Base-by-base conservation (phyloP, 2,888 invertebrate genomes). In the Hemaris fuciformis region DNA sequence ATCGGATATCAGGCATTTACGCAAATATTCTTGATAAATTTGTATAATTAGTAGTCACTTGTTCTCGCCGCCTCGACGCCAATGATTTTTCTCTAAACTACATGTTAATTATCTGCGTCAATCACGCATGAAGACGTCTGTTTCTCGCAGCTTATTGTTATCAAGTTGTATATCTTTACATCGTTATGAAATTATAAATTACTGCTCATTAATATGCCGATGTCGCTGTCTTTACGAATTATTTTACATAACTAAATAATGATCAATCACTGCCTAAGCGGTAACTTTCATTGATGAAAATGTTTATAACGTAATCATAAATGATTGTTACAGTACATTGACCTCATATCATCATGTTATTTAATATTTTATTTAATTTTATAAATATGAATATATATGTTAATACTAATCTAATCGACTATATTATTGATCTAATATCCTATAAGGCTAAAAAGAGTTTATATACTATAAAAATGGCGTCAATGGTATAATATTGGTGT, bases 21-120 rank as follows among this genome's bases (percentile, higher is more conserved):
- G 15, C 15, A n/a, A 7, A 18, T 27, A 27, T 1, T 53, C 8
- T 18, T 31, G 6, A 10, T 1, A 31, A 31, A 18, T 48, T 8
- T 1, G 27, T 53, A 18, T 31, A 53, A 53, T 53, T 59, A 45
- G 59, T 15, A 43, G 23, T 31, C 13, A 57, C 46, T 38, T 15
- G 34, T 56, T 41, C 57, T 61, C 59, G 56, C 59, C 22, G 38
- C 20, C 10, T 18, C 20, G 41, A 57, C 23, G 13, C 22, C 22
- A 23, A 41, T 43, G 27, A 67, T 70, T 68, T 69, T 71, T 62
- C 66, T 69, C 67, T 68, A 61, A 71, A 62, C 57, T 45, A 61
- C 57, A 61, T 31, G 64, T 62, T 57, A 57, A 70, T 75, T 70
- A 73, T 65, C 61, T 63, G 57, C 60, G 27, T 60, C 70, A 56